phyloP scores from a whole-genome alignment of 2,888 invertebrate genomes.

The Aspidiotus destructor region DNA sequence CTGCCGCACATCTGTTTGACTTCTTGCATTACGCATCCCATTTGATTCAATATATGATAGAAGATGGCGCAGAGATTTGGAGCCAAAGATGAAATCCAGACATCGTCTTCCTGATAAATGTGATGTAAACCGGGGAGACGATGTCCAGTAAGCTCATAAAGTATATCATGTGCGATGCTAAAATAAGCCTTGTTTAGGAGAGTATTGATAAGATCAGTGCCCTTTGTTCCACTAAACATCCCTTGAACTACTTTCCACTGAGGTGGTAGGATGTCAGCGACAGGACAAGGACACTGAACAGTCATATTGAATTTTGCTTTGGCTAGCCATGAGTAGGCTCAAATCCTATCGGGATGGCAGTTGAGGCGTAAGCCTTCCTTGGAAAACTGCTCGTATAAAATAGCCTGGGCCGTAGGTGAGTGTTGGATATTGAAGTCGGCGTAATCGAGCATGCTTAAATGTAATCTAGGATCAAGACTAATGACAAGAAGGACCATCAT shows the following conservation, averaged over 20 bases:
- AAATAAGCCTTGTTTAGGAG: not conserved
- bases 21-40: too few relatives aligned
- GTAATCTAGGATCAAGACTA: not conserved
- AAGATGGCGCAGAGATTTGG: too few relatives aligned
- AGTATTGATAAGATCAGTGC: not conserved
- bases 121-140: too few relatives aligned
- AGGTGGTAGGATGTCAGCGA: not conserved
- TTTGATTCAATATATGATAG: too few relatives aligned
- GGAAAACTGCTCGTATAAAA: not conserved
- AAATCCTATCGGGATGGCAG: not conserved
- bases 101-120: too few relatives aligned
- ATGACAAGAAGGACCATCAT: not conserved
- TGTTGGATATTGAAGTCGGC: not conserved
- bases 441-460: not conserved
- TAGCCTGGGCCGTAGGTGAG: not conserved
- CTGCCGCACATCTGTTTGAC: too few relatives aligned
- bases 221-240: not conserved
- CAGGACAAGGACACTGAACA: not conserved
- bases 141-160: too few relatives aligned
- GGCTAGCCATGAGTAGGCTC: not conserved
- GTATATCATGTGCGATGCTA: not conserved
- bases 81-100: too few relatives aligned
- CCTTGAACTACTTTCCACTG: not conserved
- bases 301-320: not conserved
- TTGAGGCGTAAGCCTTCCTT: not conserved